These are phyloP conservation scores for Hypselothyrea guttata DNA, from an alignment of 2,888 invertebrate genomes.

Conservation along the genomic window DNA sequence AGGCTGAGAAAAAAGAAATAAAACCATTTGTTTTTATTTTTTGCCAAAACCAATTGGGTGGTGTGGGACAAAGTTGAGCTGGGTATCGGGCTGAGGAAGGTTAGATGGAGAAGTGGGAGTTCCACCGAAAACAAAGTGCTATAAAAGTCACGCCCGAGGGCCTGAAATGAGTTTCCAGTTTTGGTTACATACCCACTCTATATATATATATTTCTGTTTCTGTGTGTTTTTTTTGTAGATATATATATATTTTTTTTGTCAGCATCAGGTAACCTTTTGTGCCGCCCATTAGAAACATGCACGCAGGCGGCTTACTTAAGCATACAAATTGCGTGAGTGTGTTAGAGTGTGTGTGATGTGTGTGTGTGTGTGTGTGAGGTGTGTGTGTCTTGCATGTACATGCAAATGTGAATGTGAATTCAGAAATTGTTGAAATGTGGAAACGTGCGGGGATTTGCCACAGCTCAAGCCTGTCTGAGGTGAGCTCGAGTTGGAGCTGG, in stretches of 20 bases:
- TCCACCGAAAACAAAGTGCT: constrained; percentile 59
- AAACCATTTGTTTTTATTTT: constrained; percentile 48
- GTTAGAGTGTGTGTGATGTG: constrained; percentile 23
- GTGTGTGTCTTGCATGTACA: constrained; percentile 29
- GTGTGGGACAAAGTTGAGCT: background rate
- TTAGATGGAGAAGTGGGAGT: background rate
- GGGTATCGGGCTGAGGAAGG: background rate
- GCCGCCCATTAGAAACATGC: constrained; percentile 75
- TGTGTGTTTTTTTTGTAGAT: constrained; percentile 24
- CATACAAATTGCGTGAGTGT: constrained; percentile 52
- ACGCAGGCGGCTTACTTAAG: constrained; percentile 74
- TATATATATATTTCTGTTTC: background rate
- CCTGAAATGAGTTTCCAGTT: constrained; percentile 71
- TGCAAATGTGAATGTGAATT: constrained; percentile 66
- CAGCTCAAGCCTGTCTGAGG: constrained; percentile 22
- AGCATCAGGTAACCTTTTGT: constrained; percentile 75
- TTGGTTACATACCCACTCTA: constrained; percentile 33
- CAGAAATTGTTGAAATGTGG: constrained; percentile 58
- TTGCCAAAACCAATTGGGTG: constrained; percentile 3
- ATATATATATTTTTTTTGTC: constrained; percentile 45
- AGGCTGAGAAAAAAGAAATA: constrained; percentile 46
- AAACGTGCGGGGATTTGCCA: constrained; percentile 71
- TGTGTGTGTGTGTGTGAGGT: constrained; percentile 21
- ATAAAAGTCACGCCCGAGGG: constrained; percentile 74
- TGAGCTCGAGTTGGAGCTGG: background rate